These are phyloP conservation scores for Arrhamphus sclerolepis DNA, from an alignment of 2,797 vertebrate genomes.

Conservation along the genomic window DNA sequence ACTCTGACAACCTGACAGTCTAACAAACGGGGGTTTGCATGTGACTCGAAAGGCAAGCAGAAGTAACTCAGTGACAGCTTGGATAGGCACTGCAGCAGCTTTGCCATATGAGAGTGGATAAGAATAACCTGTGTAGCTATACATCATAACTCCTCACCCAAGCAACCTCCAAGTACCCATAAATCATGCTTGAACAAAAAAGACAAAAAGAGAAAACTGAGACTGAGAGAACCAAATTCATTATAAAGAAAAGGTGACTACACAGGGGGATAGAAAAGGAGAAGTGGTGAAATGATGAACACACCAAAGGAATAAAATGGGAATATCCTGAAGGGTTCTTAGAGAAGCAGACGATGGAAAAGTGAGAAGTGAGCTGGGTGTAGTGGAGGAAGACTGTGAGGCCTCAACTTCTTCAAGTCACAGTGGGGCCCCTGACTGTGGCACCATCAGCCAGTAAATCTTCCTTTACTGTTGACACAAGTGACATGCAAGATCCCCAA, in stretches of 20 bases:
- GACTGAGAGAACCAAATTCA: conserved; percentile 10
- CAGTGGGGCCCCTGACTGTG: conserved; percentile 51
- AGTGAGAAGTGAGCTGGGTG: conserved; percentile 38
- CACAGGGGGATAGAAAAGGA: conserved; percentile 23
- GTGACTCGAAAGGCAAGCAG: conserved; percentile 26
- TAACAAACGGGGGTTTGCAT: neutral
- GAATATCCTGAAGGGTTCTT: conserved; percentile 16
- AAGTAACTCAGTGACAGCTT: conserved; percentile 55
- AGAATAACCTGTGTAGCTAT: conserved; percentile 77
- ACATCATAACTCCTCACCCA: conserved; percentile 64
- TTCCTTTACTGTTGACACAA: conserved; percentile 75
- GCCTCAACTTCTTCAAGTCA: conserved; percentile 46
- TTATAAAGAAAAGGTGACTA: conserved; percentile 11
- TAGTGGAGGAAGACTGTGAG: conserved; percentile 34
- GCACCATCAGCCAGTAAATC: conserved; percentile 77
- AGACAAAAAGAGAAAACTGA: conserved; percentile 32
- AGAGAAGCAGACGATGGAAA: conserved; percentile 6
- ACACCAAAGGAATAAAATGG: conserved; percentile 26
- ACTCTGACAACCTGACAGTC: neutral
- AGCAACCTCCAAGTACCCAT: conserved; percentile 46
- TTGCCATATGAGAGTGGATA: conserved; percentile 77
- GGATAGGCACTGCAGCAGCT: conserved; percentile 54
- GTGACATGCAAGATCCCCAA: conserved; percentile 72
- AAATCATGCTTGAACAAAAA: conserved; percentile 56
- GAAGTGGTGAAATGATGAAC: conserved; percentile 33